A percentile compares a stretch with the other conserved stretches of the same genome.
phyloP scores from a whole-genome alignment of 2,797 vertebrate genomes.

The Tenualosa thibaudeaui region DNA sequence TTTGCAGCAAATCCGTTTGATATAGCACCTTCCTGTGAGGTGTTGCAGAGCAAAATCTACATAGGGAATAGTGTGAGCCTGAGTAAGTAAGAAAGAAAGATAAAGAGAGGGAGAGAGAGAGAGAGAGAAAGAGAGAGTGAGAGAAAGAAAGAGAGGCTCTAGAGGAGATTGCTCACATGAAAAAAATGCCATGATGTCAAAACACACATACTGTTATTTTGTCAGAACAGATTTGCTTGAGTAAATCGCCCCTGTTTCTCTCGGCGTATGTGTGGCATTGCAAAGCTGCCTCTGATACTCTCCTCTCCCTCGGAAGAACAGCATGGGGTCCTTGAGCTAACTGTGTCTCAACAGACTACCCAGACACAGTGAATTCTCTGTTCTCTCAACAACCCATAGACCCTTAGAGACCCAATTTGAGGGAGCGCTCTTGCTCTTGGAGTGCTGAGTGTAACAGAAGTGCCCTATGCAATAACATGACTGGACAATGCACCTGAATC shows the following conservation, averaged over 20 bases:
- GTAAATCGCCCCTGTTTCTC: not conserved
- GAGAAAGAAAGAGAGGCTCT: not conserved
- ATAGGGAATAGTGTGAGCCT: not conserved
- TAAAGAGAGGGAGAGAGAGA: not conserved
- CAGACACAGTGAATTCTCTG: not conserved
- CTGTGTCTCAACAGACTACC: not conserved
- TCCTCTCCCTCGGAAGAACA: slow-evolving; percentile 16
- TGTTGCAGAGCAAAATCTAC: slow-evolving; percentile 1
- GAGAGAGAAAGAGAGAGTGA: not conserved
- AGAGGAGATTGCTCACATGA: not conserved
- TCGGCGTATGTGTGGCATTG: not conserved
- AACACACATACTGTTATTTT: slow-evolving; percentile 15
- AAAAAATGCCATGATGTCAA: not conserved
- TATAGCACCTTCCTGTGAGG: slow-evolving; percentile 35
- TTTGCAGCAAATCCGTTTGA: slow-evolving; percentile 30
- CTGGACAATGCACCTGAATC: not conserved
- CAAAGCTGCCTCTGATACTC: not conserved
- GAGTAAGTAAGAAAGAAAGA: not conserved
- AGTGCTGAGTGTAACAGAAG: not conserved
- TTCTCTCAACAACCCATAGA: not conserved
- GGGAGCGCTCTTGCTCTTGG: not conserved
- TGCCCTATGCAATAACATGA: not conserved
- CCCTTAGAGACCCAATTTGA: not conserved
- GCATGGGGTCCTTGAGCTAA: slow-evolving; percentile 4
- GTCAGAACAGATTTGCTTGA: slow-evolving; percentile 21